These are phyloP conservation scores for Sturnira hondurensis DNA, from an alignment of 2,113 vertebrate genomes.

Conservation along the genomic window DNA sequence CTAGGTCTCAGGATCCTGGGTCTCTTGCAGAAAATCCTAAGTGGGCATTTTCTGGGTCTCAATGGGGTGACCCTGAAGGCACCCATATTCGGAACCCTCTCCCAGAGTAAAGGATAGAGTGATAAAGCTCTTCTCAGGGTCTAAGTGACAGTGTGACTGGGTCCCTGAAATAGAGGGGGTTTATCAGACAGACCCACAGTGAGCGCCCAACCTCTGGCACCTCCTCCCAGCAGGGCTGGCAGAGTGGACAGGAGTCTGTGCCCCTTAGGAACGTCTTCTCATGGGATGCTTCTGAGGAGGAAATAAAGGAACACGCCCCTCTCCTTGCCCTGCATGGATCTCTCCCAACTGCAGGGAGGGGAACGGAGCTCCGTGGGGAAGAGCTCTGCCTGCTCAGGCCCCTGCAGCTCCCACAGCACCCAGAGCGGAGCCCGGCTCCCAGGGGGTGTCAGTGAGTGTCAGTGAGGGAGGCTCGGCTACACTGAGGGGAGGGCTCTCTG, in stretches of 20 bases:
- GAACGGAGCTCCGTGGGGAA: no score
- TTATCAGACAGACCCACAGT: fast-evolving
- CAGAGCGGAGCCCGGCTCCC: fast-evolving
- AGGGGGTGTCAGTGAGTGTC: not conserved
- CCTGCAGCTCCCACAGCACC: not conserved
- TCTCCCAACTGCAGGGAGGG: not conserved
- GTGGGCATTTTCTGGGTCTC: not conserved
- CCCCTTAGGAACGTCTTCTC: not conserved
- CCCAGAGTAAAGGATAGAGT: not conserved
- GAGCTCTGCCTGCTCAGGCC: no score
- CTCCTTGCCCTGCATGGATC: fast-evolving
- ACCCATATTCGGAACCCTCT: not conserved
- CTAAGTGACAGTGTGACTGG: not conserved
- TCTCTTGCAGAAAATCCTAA: not conserved
- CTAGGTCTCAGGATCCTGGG: no score
- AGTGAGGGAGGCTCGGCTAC: fast-evolving
- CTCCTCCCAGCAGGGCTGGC: fast-evolving
- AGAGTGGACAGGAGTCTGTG: no score
- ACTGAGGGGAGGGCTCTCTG: fast-evolving
- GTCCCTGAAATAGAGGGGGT: not conserved
- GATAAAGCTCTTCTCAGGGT: not conserved
- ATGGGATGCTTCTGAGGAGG: not conserved
- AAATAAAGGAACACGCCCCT: not conserved
- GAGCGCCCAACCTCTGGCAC: fast-evolving
- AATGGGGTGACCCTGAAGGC: fast-evolving